A percentile compares a stretch with the other conserved stretches of the same genome.
phyloP scores from a whole-genome alignment of 2,113 vertebrate species.

The Actenoides lindsayi region DNA sequence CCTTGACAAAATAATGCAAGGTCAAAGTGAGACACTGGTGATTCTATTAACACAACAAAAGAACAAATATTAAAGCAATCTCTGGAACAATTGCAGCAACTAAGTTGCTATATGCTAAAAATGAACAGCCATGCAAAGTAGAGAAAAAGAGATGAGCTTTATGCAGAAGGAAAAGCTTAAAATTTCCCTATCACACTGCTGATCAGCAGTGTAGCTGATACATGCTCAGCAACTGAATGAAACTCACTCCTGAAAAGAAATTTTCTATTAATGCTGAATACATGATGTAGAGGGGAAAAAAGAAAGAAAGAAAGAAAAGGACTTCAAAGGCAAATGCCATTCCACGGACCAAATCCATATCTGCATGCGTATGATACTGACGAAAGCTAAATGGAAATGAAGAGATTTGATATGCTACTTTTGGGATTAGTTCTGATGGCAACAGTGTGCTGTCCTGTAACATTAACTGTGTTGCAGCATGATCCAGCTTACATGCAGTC shows the following conservation, averaged over 20 bases:
- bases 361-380: constrained; percentile 4
- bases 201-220: constrained; percentile 4
- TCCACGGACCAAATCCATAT: background rate
- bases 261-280: constrained; percentile 15
- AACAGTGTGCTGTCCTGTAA: background rate
- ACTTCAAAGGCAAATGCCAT: constrained; percentile 37
- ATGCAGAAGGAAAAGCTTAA: background rate
- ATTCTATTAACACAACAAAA: constrained; percentile 53
- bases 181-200: constrained; percentile 29
- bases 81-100: constrained; percentile 47
- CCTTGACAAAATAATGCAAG: constrained; percentile 37
- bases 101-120: constrained; percentile 25
- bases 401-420: constrained; percentile 9
- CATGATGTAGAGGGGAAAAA: background rate
- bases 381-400: constrained; percentile 22
- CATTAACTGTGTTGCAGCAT: background rate
- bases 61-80: constrained; percentile 46
- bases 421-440: constrained; percentile 13
- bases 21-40: constrained; percentile 25
- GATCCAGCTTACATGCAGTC: background rate
- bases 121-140: background rate
- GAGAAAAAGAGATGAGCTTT: background rate
- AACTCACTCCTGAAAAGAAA: constrained; percentile 19
- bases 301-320: background rate
- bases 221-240: constrained; percentile 7